Base-by-base conservation (phyloP, 2,797 vertebrate genomes). In the Crypturellus tataupa region DNA sequence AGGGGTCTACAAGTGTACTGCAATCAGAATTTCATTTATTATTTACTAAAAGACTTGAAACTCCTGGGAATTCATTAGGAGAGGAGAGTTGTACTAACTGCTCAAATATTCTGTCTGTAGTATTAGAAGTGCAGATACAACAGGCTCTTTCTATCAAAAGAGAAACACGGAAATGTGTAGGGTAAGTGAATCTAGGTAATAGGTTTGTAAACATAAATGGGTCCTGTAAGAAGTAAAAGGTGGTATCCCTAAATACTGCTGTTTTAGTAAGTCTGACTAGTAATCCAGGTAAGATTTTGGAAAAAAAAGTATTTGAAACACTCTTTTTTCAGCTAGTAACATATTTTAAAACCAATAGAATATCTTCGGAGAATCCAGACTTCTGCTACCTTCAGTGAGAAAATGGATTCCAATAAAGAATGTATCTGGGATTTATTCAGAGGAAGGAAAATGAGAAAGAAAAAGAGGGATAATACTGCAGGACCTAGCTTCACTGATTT, bases 31-130 rank as follows among this genome's bases (percentile, higher is more conserved):
- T 81, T 90, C 51, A 83, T 96, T 92, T 92, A 92, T 95, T 95
- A 94, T 95, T 96, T 95, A 96, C 69, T 60, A 76, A 59, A 91
- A 86, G 80, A 91, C 37, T 46, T 80, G 85, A 90, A 96, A 93
- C 95, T 91, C 82, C 39, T 2, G 49, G 64, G 94, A 76, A 77
- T 92, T 96, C 84, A 88, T 96, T 97, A 95, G 78, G 82, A 73
- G 67, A 89, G 67, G 64, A 35, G 24, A 90, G 56, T 46, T 87
- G 67, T 73, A 83, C 77, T 90, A 62, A 21, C 73, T 92, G 70
- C 62, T 96, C 94, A 93, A 3, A 75, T 93, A 96, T 96, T 96
- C 96, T 83, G 4, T 95, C 60, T 91, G 33, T 85, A 80, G 9
- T 84, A 33, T 68, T 77, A 46, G 67, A 88, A 70, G 55, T 83